Base-by-base conservation (phyloP, 2,797 vertebrate species). In the Urophycis tenuis region DNA sequence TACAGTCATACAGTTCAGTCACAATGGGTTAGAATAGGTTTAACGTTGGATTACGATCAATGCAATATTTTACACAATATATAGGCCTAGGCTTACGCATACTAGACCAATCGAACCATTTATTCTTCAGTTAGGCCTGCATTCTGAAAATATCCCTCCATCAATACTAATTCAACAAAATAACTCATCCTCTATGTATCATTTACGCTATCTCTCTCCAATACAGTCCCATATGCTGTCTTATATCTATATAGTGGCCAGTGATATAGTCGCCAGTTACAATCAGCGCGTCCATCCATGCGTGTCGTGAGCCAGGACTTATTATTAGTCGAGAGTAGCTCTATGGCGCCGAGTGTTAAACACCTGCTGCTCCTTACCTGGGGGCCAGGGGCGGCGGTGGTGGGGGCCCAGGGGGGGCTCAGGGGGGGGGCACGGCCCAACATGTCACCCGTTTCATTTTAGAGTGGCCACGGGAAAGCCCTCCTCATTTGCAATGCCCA, bases 331-430 rank as follows among this genome's bases (percentile, higher is more conserved):
- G 87, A 84, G 88, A 90, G 90, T 85, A 86, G 84, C 87, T 90
- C 89, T 82, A 88, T 86, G 88, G 90, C 88, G 87, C 88, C 88
- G 86, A 87, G 90, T 91, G 89, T 91, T 94, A 92, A 93, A 93
- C 93, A 93, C 92, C 92, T 94, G 92, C 91, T 88, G 87, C 90
- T 88, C 91, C 91, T 90, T 89, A 91, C 89, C 90, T 90, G 88
- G 89, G 76, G 82, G 77, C 80, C 82, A 83, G 85, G 88, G 87
- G 86, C 22, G 22, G 53, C 2, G 39, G 49, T 6, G 49, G 2
- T 53, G 49, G 49, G 49, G 49, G 49, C 49, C 49, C 41, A 83
- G 85, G 87, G 87, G 86, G 5, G 19, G 49, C 10, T 70, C 35
- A 74, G 80, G 11, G n/a, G 35, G 80, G 82, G 77, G 39, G 73